These are phyloP conservation scores for Venusia cambrica DNA, from an alignment of 2,888 invertebrate genomes.

Conservation along the genomic window DNA sequence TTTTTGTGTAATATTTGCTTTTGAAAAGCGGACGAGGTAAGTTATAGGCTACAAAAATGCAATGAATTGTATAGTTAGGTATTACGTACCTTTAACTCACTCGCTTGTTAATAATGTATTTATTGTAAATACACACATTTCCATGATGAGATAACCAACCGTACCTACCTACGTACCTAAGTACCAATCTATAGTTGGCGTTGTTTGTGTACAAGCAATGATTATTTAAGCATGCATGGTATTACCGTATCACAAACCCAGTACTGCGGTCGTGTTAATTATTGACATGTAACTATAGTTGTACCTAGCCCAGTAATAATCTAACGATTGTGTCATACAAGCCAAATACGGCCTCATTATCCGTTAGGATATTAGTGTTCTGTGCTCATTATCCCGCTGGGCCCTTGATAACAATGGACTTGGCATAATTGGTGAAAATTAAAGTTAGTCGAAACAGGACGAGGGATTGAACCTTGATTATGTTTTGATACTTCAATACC, in stretches of 20 bases:
- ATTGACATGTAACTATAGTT: conserved; percentile 38
- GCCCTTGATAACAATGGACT: conserved; percentile 27
- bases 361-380: too few relatives aligned
- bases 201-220: conserved; percentile 31
- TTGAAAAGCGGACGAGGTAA: too few relatives aligned
- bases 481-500: conserved; percentile 13
- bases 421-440: conserved; percentile 26
- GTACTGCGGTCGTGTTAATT: conserved; percentile 42
- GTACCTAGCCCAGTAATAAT: conserved; percentile 24
- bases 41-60: too few relatives aligned
- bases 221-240: conserved; percentile 41
- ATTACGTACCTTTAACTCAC: too few relatives aligned
- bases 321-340: conserved; percentile 37
- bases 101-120: too few relatives aligned
- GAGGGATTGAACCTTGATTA: conserved; percentile 10
- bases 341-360: conserved; percentile 35
- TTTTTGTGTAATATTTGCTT: too few relatives aligned
- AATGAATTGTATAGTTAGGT: too few relatives aligned
- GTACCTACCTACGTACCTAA: too few relatives aligned
- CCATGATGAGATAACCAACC: too few relatives aligned
- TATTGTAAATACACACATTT: too few relatives aligned
- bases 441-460: conserved; percentile 21
- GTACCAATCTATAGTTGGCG: conserved; percentile 32
- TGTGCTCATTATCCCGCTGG: conserved; percentile 29
- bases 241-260: too few relatives aligned